Evolutionary conservation across 2,113 vertebrate species (phyloP).

Genomic region (Nettapus auritus): DNA sequence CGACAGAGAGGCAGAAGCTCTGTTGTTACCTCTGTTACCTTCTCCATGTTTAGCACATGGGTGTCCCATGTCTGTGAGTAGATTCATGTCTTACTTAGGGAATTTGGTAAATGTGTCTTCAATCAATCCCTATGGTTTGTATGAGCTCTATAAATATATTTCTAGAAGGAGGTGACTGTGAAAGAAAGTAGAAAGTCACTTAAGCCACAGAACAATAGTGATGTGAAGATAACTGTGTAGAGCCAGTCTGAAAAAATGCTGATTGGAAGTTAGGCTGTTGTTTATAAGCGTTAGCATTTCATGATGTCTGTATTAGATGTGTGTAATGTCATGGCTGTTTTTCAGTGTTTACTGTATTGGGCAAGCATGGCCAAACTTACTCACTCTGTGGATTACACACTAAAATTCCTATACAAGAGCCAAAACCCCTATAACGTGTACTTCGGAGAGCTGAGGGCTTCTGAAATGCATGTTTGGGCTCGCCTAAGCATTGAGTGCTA

Average conservation of each 20-base stretch:
- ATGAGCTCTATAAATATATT: not conserved
- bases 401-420: not conserved
- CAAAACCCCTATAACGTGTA: rapidly evolving
- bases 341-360: not conserved
- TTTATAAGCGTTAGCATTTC: not conserved
- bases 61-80: not conserved
- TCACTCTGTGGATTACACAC: not conserved
- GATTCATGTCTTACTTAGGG: not conserved
- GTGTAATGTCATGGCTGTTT: not conserved
- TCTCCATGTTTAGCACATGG: not conserved
- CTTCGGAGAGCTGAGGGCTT: not conserved
- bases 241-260: not conserved
- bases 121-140: not conserved
- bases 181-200: not conserved
- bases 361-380: not conserved
- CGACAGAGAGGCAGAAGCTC: not conserved
- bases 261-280: not conserved
- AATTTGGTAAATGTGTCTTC: not conserved
- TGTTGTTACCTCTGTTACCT: not conserved
- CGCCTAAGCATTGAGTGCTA: not conserved
- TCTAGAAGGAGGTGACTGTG: not conserved
- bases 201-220: not conserved
- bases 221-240: not conserved
- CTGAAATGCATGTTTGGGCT: not conserved
- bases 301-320: rapidly evolving